Conservation (phyloP, 2,888 invertebrate genomes). For the Acanthoscelides obtectus region DNA sequence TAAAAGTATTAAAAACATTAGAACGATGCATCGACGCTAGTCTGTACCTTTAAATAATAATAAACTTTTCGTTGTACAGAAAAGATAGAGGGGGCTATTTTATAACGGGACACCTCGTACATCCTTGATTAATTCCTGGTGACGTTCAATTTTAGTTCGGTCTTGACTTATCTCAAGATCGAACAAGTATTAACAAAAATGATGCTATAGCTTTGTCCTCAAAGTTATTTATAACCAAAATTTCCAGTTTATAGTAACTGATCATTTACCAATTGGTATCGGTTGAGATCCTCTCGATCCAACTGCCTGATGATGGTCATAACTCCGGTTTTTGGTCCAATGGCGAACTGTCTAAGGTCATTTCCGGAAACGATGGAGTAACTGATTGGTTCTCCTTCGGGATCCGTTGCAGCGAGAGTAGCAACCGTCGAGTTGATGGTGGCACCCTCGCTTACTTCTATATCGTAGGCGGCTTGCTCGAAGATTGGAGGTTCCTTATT, state of each 20-base stretch:
- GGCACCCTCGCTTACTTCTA: constrained; percentile 85
- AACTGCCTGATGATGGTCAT: constrained; percentile 80
- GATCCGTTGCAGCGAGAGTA: constrained; percentile 78
- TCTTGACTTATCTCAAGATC: no score
- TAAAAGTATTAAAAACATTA: no score
- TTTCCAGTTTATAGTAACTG: not conserved
- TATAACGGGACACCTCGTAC: no score
- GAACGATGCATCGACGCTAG: no score
- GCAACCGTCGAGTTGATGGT: constrained; percentile 81
- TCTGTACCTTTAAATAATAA: no score
- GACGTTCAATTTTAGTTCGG: no score
- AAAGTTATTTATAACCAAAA: no score
- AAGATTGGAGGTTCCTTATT: constrained; percentile 79
- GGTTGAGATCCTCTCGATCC: constrained; percentile 83
- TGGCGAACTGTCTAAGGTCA: constrained; percentile 80
- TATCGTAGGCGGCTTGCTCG: constrained; percentile 75
- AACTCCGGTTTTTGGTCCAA: constrained; percentile 82
- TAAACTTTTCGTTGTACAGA: no score
- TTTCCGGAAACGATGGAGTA: constrained; percentile 87
- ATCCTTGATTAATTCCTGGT: no score
- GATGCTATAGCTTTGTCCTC: no score
- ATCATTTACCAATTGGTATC: constrained; percentile 72
- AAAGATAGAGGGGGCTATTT: no score
- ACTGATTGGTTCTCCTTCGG: constrained; percentile 80
- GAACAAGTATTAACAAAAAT: no score